A percentile compares a stretch with the other conserved stretches of the same genome.
phyloP scores from a whole-genome alignment of 2,888 invertebrate genomes.

The Torymus texanus region DNA sequence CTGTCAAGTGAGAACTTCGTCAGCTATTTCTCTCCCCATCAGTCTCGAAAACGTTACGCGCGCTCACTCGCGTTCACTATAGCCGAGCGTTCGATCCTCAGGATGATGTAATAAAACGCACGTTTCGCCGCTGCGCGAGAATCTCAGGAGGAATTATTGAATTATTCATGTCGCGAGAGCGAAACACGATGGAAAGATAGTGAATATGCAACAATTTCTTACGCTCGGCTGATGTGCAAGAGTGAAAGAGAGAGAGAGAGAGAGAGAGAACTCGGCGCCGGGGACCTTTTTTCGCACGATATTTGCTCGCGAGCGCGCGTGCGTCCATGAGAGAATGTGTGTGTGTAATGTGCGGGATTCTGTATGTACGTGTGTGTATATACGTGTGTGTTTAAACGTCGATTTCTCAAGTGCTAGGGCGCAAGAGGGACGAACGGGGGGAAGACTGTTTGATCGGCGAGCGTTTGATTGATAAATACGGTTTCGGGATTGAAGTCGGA shows the following conservation, averaged over 20 bases:
- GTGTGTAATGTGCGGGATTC: no score
- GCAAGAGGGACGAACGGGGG: no score
- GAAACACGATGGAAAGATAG: slow-evolving; percentile 34
- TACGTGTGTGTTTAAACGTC: slow-evolving; percentile 13
- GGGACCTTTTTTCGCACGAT: slow-evolving; percentile 14
- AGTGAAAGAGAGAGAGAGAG: no score
- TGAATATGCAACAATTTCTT: slow-evolving; percentile 55
- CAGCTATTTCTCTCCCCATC: slow-evolving; percentile 59
- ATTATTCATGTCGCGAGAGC: slow-evolving; percentile 53
- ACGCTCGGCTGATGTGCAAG: background rate
- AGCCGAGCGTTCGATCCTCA: slow-evolving; percentile 33
- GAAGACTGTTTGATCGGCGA: background rate
- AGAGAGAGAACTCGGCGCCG: no score
- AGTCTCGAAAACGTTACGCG: slow-evolving; percentile 30
- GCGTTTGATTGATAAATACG: slow-evolving; percentile 9
- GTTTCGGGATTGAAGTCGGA: no score
- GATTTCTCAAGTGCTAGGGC: slow-evolving; percentile 8
- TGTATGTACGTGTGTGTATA: no score
- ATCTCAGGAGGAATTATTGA: slow-evolving; percentile 55
- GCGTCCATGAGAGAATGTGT: no score
- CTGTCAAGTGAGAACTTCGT: slow-evolving; percentile 61
- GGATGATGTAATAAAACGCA: slow-evolving; percentile 57
- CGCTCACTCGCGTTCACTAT: background rate
- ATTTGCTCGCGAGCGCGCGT: slow-evolving; percentile 6
- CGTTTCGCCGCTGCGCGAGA: slow-evolving; percentile 45